Base-by-base conservation (phyloP, 2,888 invertebrate genomes). In the Hypsopygia costalis region DNA sequence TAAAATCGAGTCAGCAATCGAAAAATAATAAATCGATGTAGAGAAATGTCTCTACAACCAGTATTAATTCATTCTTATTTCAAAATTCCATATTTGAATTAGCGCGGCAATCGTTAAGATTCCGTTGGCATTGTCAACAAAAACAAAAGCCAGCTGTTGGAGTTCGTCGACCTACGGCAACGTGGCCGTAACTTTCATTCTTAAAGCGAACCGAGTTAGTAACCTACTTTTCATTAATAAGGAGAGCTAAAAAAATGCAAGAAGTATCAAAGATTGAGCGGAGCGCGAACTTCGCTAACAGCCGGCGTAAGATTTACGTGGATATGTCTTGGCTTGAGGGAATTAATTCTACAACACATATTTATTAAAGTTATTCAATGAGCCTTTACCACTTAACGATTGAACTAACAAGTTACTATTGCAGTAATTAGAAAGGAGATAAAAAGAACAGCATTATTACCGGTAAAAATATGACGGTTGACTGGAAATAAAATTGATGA, bases 141-240 rank as follows among this genome's bases (percentile, higher is more conserved):
- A 85, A 88, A 85, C 81, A 86, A 81, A 81, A 82, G 80, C 80
- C 86, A 85, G 86, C 85, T 81, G 82, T 51, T 25, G 43, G 66
- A 78, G 83, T 80, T 83, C 86, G 66, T 78, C 71, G 86, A 86
- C 88, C 88, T 86, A 85, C 75, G 80, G 74, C 87, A 86, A 85
- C 85, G 82, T 77, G 70, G 77, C 68, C 72, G 86, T 83, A 86
- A 87, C 88, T 88, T 88, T 87, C 87, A 85, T 88, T 88, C 87
- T 88, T 83, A 78, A 81, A 81, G 78, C 74, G 80, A 77, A 81
- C 79, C 73, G 83, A 86, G 86, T 88, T 88, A 83, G 81, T 88
- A 88, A 88, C 88, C 88, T 86, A 88, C 88, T 88, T 88, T 88
- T 88, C 88, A 88, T 88, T 88, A 88, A 88, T 88, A 88, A 86